Conservation (phyloP, 2,797 vertebrate genomes). For the Pyrrhura leucotis region DNA sequence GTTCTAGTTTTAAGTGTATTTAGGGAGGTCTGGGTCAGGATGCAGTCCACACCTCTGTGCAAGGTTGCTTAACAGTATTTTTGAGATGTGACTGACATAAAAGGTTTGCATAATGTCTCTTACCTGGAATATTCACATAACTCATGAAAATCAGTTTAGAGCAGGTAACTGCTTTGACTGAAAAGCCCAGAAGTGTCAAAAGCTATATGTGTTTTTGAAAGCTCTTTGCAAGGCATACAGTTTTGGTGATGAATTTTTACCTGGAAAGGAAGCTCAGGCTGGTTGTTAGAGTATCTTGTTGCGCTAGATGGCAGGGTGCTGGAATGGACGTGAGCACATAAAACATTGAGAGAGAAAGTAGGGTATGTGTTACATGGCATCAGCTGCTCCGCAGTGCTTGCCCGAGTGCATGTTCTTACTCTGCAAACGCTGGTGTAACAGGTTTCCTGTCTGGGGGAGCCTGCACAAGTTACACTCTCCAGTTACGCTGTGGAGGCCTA, state of each 20-base stretch:
- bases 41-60: neutral
- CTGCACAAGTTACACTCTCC: neutral
- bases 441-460: neutral
- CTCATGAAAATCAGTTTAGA: constrained; percentile 2
- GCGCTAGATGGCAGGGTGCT: neutral
- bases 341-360: constrained; percentile 9
- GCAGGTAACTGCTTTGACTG: neutral
- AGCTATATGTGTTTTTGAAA: neutral
- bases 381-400: neutral
- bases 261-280: neutral
- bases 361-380: neutral
- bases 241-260: neutral
- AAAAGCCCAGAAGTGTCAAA: constrained; percentile 2
- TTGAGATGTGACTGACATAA: neutral
- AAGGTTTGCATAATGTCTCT: neutral
- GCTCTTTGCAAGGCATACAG: neutral
- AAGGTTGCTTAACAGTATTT: neutral
- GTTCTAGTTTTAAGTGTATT: neutral
- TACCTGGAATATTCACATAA: neutral
- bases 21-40: neutral
- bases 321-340: neutral
- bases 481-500: neutral
- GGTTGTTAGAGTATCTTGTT: neutral
- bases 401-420: fast-evolving
- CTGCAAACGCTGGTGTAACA: neutral